phyloP scores from a whole-genome alignment of 2,888 invertebrate species.

The Pachydiplax longipennis region DNA sequence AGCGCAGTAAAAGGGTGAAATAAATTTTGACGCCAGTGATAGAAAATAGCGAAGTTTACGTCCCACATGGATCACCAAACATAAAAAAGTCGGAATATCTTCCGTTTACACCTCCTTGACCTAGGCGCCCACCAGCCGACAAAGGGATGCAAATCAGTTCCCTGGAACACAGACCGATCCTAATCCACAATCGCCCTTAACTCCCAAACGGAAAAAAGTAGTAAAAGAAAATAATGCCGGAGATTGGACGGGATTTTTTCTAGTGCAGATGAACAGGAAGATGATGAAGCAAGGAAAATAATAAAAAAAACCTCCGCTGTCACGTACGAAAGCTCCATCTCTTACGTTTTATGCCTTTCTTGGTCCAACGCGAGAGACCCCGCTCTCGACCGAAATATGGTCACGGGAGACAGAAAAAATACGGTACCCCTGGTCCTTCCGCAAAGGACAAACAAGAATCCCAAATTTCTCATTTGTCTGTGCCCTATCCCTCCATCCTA shows the following conservation, averaged over 20 bases:
- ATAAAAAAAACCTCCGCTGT: background rate
- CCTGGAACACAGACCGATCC: no score
- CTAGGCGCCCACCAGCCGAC: background rate
- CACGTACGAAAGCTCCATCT: background rate
- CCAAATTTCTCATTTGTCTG: slow-evolving; percentile 26
- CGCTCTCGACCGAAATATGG: background rate
- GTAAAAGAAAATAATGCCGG: no score
- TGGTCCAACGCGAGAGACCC: background rate
- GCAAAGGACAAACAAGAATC: background rate
- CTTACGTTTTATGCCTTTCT: background rate
- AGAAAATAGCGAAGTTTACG: no score
- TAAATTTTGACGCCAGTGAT: no score
- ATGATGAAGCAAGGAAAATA: background rate
- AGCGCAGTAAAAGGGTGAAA: no score
- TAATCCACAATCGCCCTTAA: no score
- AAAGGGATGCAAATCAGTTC: background rate
- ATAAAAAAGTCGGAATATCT: no score
- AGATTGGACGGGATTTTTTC: no score
- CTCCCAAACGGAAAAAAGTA: no score
- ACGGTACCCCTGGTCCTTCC: background rate
- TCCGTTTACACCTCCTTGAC: background rate
- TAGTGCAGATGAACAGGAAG: no score
- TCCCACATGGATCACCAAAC: no score
- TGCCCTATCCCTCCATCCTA: background rate
- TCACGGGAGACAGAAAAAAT: background rate